Base-by-base conservation (phyloP, 2,888 invertebrate genomes). In the Macrophya alboannulata region DNA sequence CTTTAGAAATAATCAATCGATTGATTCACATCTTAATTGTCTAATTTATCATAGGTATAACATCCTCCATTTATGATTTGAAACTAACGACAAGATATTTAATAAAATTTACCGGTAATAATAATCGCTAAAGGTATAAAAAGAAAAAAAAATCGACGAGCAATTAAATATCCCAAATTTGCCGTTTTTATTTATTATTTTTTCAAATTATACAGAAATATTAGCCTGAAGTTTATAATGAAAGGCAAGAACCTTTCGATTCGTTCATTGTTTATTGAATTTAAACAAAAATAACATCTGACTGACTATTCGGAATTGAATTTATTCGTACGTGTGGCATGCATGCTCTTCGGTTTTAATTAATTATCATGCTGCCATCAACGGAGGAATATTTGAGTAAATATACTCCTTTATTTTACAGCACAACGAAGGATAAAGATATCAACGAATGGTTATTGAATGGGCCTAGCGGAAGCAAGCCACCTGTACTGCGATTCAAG, bases 401-500 rank as follows among this genome's bases (percentile, higher is more conserved):
- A 48, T 74, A 45, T 62, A n/a, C 72, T 40, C 45, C 40, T 45
- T 74, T 86, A 86, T 86, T 86, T 90, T 90, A 68, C 88, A 93
- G 93, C 85, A 88, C 90, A 89, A 89, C 91, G 86, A 91, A 91
- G 84, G 90, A 92, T 76, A 90, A 87, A 48, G 90, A 87, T 86
- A 86, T 88, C 85, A 93, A 90, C 88, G 93, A 93, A 86, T 93
- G 93, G 93, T 88, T 93, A 71, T 86, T 93, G 85, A 91, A 87
- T 87, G 91, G 92, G 84, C 91, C 92, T 84, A 89, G 86, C 83
- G 91, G 92, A 81, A 92, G 89, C 86, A 93, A 93, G 86, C 87
- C 91, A 43, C 89, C 92, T 65, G 88, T 93, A 86, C 87, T 93
- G 81, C 91, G 92, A 85, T 93, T 93, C 89, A 93, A 92, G 93